Conservation (phyloP, 1,140 invertebrate species). For the Drosophila dunni region DNA sequence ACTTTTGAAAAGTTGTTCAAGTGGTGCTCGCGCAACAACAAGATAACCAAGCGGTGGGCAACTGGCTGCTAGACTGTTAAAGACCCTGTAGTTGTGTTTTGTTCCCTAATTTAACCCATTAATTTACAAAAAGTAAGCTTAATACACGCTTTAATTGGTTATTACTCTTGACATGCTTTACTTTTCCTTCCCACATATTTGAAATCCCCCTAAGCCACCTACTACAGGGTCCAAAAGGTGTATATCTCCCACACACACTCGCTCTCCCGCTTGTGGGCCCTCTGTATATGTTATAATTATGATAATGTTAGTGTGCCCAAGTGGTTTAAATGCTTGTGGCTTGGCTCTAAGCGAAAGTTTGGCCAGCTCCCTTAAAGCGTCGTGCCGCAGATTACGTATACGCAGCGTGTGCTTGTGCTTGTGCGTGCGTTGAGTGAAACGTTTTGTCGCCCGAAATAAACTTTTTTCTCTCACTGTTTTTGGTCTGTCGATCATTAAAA, state of each 20-base stretch:
- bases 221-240: conserved; percentile 22
- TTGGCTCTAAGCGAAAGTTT: conserved; percentile 40
- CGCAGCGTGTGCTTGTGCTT: conserved; percentile 38
- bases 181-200: too few relatives aligned
- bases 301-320: conserved; percentile 80
- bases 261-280: not conserved
- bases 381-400: conserved; percentile 56
- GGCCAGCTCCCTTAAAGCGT: conserved; percentile 9
- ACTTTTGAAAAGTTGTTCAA: conserved; percentile 81
- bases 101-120: too few relatives aligned
- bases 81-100: too few relatives aligned
- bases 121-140: too few relatives aligned
- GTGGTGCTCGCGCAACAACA: conserved; percentile 45
- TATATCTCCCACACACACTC: conserved; percentile 15
- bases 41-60: conserved; percentile 24
- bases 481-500: conserved; percentile 45
- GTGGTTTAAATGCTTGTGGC: conserved; percentile 62
- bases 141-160: not conserved
- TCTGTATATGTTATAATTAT: conserved; percentile 68
- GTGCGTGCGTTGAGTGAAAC: conserved; percentile 33
- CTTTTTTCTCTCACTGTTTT: not conserved
- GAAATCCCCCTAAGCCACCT: too few relatives aligned
- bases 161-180: too few relatives aligned
- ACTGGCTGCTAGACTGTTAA: too few relatives aligned
- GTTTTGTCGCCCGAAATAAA: conserved; percentile 52